Base-by-base conservation (phyloP, 2,888 invertebrate species). In the Euzophera pinguis region DNA sequence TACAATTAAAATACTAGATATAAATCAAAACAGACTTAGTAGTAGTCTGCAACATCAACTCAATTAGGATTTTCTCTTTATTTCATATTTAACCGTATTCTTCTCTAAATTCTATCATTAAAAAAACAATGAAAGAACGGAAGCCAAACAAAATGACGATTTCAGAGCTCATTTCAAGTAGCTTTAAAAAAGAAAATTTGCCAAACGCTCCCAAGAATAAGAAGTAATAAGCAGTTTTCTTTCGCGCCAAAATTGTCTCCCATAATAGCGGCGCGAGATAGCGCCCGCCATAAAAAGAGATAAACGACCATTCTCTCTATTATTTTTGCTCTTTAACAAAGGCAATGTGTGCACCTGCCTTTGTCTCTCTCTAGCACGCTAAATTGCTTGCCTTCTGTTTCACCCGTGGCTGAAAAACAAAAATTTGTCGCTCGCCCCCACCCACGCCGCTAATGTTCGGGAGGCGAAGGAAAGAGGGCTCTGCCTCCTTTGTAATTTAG, bases 171-270 rank as follows among this genome's bases (percentile, higher is more conserved):
- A 43, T 53, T 43, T 53, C 52, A 58, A 59, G 54, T 60, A 54
- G 54, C 60, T 63, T 60, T 53, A 67, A 69, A 69, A 63, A 63
- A 63, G 65, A 66, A 69, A 70, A 72, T 77, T 78, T 75, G 73
- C 79, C 78, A 73, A 73, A 73, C 64, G 75, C 74, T 71, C 73
- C 72, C 81, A 78, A 84, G 87, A 89, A 87, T 86, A 83, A 84
- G 84, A 81, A 83, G 87, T 88, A 88, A 89, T 90, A 89, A 90
- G 88, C 89, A 88, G 87, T 89, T 87, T 88, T 89, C 88, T 88
- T 90, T 89, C 84, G 86, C 88, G 88, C 88, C 87, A 87, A 89
- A 90, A 90, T 89, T 88, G 90, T 89, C 87, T 81, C 75, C 86
- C 86, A 89, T 89, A 86, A 90, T 88, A 87, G 86, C 89, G 81